phyloP scores from a whole-genome alignment of 2,113 vertebrate species.

The Steatornis caripensis region DNA sequence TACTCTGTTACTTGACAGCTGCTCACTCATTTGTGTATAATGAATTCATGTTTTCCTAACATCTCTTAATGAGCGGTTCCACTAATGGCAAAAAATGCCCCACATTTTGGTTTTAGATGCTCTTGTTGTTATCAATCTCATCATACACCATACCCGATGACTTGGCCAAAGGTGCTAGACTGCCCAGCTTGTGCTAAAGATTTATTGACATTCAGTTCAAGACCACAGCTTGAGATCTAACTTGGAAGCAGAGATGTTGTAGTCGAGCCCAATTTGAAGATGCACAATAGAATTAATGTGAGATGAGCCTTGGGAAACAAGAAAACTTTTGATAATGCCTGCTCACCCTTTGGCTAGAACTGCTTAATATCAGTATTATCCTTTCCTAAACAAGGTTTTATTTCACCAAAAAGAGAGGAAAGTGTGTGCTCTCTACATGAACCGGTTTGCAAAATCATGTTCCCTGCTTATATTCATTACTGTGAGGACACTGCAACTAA shows the following conservation, averaged over 20 bases:
- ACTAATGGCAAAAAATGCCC: neutral
- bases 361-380: neutral
- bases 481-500: neutral
- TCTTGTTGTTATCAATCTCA: neutral
- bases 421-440: neutral
- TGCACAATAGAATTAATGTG: neutral
- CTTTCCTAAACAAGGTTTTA: neutral
- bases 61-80: neutral
- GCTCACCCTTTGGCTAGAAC: neutral
- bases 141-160: neutral
- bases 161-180: rapidly evolving
- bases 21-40: neutral
- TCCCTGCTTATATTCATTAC: neutral
- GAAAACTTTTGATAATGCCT: neutral
- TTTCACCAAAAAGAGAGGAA: neutral
- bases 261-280: neutral
- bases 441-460: neutral
- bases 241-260: neutral
- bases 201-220: neutral
- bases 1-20: neutral
- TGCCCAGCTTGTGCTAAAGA: neutral
- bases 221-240: neutral
- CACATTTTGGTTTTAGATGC: neutral
- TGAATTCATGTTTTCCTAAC: neutral
- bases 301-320: neutral